Conservation (phyloP, 2,797 vertebrate species). For the Sebastes trivittatus region DNA sequence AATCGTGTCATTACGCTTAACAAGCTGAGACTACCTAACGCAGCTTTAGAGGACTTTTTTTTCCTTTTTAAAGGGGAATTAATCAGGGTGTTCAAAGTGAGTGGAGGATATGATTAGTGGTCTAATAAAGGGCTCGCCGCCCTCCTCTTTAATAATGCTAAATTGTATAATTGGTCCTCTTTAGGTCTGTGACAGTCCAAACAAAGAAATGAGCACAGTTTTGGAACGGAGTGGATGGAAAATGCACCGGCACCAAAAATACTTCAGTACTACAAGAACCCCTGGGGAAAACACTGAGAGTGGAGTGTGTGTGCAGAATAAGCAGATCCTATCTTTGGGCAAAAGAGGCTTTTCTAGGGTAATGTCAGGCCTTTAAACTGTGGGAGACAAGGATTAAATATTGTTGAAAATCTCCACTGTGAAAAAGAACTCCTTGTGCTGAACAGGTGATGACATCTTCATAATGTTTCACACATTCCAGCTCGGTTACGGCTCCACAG, state of each 20-base stretch:
- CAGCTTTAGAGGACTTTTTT: neutral
- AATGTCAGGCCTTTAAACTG: slow-evolving; percentile 30
- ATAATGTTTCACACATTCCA: slow-evolving; percentile 66
- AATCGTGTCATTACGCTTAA: slow-evolving; percentile 19
- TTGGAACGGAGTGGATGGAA: slow-evolving; percentile 40
- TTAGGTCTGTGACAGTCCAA: slow-evolving; percentile 27
- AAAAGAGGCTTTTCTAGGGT: slow-evolving; percentile 11
- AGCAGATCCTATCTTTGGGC: slow-evolving; percentile 5
- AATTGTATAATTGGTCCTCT: slow-evolving; percentile 35
- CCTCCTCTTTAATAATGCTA: slow-evolving; percentile 25
- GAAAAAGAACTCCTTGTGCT: slow-evolving; percentile 26
- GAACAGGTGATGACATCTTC: slow-evolving; percentile 65
- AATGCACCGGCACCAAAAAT: slow-evolving; percentile 33
- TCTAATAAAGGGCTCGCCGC: neutral
- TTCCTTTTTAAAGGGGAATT: slow-evolving; percentile 3
- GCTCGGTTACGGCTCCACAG: neutral
- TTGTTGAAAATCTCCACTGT: slow-evolving; percentile 29
- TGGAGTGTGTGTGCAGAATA: slow-evolving; percentile 5
- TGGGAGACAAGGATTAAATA: slow-evolving; percentile 32
- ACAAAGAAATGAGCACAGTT: slow-evolving; percentile 27
- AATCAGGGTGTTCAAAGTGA: slow-evolving; percentile 29
- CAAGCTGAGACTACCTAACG: neutral
- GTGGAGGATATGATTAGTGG: slow-evolving; percentile 23
- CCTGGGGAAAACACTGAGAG: slow-evolving; percentile 14
- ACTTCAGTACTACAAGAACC: slow-evolving; percentile 21